Percentiles rank a stretch among this genome's conserved stretches.
Conservation (phyloP, 2,113 vertebrate species). For the Aphyosemion australe region DNA sequence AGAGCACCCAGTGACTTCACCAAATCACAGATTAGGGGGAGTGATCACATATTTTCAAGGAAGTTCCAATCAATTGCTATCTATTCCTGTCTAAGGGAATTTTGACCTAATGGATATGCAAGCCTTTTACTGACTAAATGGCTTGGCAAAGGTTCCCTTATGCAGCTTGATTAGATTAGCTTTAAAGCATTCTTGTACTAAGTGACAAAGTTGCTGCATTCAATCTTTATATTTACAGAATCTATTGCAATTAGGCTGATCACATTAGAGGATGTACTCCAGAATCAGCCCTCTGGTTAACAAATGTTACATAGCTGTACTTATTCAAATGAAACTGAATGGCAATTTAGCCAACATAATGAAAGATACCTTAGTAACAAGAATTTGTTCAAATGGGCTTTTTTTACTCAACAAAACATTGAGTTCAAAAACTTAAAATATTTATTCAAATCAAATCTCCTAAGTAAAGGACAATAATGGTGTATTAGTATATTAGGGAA, state of each 20-base stretch:
- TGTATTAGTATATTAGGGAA: not conserved
- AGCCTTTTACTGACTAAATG: conserved; percentile 77
- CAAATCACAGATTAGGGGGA: conserved; percentile 72
- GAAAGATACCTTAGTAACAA: conserved; percentile 73
- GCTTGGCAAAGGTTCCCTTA: conserved; percentile 75
- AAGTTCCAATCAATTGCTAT: conserved; percentile 81
- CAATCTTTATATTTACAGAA: conserved; percentile 85
- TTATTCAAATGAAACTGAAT: conserved; percentile 78
- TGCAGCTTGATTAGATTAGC: conserved; percentile 80
- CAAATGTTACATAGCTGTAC: conserved; percentile 76
- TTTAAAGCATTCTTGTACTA: conserved; percentile 79
- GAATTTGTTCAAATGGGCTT: conserved; percentile 71
- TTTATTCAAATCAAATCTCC: not conserved
- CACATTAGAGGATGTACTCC: conserved; percentile 79
- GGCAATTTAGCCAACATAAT: conserved; percentile 78
- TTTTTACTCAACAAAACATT: conserved; percentile 46
- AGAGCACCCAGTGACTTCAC: conserved; percentile 69
- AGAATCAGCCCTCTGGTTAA: conserved; percentile 77
- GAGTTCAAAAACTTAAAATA: conserved; percentile 18
- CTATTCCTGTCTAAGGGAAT: conserved; percentile 76
- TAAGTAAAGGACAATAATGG: not conserved
- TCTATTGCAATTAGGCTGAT: conserved; percentile 84
- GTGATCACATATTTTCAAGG: conserved; percentile 79
- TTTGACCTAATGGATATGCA: conserved; percentile 77
- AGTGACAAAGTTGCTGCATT: conserved; percentile 81